Percentiles rank a stretch among this genome's conserved stretches.
These are phyloP conservation scores for Chelidonichthys spinosus DNA, from an alignment of 2,797 vertebrate species.

Conservation along the genomic window DNA sequence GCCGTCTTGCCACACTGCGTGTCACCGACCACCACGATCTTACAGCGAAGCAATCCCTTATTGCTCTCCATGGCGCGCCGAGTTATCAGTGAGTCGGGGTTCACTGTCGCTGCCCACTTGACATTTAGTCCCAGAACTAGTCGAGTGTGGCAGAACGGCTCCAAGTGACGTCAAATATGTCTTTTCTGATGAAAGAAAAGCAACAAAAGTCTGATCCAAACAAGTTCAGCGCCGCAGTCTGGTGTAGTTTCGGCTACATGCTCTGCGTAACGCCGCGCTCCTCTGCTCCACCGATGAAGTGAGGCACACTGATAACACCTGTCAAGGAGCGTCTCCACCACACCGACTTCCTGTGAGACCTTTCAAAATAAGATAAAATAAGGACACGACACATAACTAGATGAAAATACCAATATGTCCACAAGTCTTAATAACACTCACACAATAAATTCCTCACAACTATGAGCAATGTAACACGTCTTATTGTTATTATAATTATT, in stretches of 20 bases:
- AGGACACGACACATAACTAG: too few relatives aligned
- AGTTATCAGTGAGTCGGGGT: conserved; percentile 48
- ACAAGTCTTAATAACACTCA: neutral
- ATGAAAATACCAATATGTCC: neutral
- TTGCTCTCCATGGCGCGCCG: conserved; percentile 86
- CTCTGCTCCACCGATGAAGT: conserved; percentile 38
- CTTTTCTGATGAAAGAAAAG: neutral
- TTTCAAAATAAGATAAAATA: conserved; percentile 57
- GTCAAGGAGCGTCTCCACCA: conserved; percentile 28
- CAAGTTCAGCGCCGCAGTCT: conserved; percentile 52
- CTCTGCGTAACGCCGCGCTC: conserved; percentile 59
- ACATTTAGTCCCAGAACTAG: conserved; percentile 66
- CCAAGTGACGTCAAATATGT: neutral
- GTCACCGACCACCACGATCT: conserved; percentile 95
- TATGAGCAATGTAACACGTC: neutral
- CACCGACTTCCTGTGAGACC: neutral
- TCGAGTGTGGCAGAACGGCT: conserved; percentile 21
- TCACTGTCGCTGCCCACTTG: conserved; percentile 44
- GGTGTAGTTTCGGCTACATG: conserved; percentile 40
- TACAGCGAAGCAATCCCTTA: conserved; percentile 89
- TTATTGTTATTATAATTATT: neutral
- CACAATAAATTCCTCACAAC: neutral
- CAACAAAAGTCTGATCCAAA: conserved; percentile 7
- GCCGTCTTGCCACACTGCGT: conserved; percentile 95
- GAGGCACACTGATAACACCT: conserved; percentile 26